Conservation (phyloP, 2,797 vertebrate species). For the Balearica regulorum region DNA sequence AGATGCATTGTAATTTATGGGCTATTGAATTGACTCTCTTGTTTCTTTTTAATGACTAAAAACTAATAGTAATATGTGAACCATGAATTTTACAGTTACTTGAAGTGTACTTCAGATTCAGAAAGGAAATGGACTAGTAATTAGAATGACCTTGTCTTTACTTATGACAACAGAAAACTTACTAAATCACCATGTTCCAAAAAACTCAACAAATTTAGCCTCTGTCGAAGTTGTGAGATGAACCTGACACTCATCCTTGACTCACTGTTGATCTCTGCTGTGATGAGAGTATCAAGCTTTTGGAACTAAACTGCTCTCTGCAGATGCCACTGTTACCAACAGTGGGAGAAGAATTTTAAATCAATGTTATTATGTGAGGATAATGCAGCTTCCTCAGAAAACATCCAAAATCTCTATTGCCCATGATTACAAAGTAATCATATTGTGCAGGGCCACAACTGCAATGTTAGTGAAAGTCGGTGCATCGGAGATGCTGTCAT, state of each 20-base stretch:
- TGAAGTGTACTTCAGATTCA: neutral
- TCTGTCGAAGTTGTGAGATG: neutral
- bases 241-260: conserved; percentile 16
- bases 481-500: neutral
- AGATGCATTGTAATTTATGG: neutral
- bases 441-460: neutral
- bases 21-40: neutral
- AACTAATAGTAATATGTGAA: neutral
- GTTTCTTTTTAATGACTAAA: neutral
- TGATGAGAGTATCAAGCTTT: conserved; percentile 16
- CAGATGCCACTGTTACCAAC: conserved; percentile 46
- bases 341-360: conserved; percentile 49
- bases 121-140: neutral
- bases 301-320: conserved; percentile 46
- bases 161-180: neutral
- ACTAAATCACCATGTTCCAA: neutral
- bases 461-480: neutral
- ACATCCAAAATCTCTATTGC: conserved; percentile 29
- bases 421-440: conserved; percentile 45
- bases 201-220: neutral
- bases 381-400: conserved; percentile 47
- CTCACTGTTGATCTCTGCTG: conserved; percentile 38
- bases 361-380: conserved; percentile 52
- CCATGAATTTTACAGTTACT: neutral
- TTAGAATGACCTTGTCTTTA: neutral